phyloP scores from a whole-genome alignment of 2,113 vertebrate species.

The Uria lomvia region DNA sequence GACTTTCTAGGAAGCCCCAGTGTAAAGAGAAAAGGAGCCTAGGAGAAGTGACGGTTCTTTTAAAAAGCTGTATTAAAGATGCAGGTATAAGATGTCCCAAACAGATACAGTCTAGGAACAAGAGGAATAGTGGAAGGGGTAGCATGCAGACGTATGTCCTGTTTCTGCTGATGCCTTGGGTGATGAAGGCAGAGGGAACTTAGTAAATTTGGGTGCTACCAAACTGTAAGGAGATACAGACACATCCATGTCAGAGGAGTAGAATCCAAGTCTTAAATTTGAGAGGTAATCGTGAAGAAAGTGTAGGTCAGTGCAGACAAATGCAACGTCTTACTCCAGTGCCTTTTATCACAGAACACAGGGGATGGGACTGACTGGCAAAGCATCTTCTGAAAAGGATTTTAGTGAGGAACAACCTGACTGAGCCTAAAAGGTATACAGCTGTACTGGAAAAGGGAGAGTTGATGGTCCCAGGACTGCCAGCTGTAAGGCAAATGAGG shows the following conservation, averaged over 20 bases:
- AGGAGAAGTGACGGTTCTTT: not conserved
- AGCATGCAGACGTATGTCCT: fast-evolving
- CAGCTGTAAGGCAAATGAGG: not conserved
- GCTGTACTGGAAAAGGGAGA: not conserved
- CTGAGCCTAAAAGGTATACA: not conserved
- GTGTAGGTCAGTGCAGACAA: not conserved
- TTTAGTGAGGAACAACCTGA: not conserved
- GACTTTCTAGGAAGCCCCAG: not conserved
- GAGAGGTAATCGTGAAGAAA: not conserved
- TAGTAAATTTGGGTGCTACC: not conserved
- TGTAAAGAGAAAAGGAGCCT: not conserved
- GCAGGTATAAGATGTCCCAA: not conserved
- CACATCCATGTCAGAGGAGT: not conserved
- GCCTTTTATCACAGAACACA: not conserved
- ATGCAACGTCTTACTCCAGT: not conserved
- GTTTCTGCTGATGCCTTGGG: not conserved
- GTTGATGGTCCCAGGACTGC: not conserved
- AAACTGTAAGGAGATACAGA: not conserved
- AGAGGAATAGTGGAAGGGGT: not conserved
- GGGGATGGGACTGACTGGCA: not conserved
- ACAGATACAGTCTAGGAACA: not conserved
- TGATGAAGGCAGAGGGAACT: not conserved
- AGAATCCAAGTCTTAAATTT: not conserved
- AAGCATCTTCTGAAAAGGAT: not conserved
- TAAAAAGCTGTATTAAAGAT: not conserved